These are phyloP conservation scores for Myxocyprinus asiaticus DNA, from an alignment of 2,113 vertebrate genomes.

Conservation along the genomic window DNA sequence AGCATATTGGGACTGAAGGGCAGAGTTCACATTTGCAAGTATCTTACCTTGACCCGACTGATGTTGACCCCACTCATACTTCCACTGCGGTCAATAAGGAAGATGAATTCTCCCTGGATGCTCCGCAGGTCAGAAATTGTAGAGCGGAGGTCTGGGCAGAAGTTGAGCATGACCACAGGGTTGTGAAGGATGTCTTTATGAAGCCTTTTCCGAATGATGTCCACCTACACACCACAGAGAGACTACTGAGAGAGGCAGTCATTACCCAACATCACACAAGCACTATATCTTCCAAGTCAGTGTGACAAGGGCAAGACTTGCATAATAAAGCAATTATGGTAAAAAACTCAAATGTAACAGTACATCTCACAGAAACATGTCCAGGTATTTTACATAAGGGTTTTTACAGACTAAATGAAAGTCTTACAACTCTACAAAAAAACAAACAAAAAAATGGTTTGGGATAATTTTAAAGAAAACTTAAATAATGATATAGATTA, in stretches of 20 bases:
- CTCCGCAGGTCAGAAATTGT: conserved; percentile 78
- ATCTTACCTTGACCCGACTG: conserved; percentile 81
- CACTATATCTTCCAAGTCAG: too few relatives aligned
- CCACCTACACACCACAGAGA: conserved; percentile 71
- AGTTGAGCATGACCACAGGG: conserved; percentile 92
- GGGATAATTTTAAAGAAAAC: too few relatives aligned
- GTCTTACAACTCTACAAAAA: too few relatives aligned
- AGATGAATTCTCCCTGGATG: conserved; percentile 90
- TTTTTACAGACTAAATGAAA: too few relatives aligned
- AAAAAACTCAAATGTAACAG: too few relatives aligned
- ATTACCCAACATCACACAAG: background rate
- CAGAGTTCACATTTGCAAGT: background rate
- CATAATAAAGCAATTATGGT: too few relatives aligned
- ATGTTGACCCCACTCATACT: conserved; percentile 86
- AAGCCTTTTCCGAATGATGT: conserved; percentile 89
- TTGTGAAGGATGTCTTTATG: conserved; percentile 94
- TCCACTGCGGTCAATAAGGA: conserved; percentile 90
- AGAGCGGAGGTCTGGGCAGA: conserved; percentile 86
- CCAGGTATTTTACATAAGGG: too few relatives aligned
- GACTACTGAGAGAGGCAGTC: background rate
- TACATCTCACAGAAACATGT: too few relatives aligned
- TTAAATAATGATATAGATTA: too few relatives aligned
- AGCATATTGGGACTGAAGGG: too few relatives aligned
- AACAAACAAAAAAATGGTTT: too few relatives aligned
- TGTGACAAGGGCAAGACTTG: too few relatives aligned